phyloP scores from a whole-genome alignment of 1,140 invertebrate genomes.

The Euura lappo region DNA sequence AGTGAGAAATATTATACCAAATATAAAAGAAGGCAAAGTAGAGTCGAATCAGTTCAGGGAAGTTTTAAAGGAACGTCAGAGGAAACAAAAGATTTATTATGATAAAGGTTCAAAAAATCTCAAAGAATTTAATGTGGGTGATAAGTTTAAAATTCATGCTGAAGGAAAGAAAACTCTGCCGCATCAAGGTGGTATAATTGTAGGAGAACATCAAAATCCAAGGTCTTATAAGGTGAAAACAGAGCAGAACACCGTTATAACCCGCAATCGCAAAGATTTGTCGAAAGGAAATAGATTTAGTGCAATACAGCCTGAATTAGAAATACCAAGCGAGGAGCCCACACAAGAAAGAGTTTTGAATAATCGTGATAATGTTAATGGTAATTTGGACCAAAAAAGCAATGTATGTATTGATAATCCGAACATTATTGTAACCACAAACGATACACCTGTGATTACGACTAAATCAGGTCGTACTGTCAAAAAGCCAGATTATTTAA shows the following conservation, averaged over 20 bases:
- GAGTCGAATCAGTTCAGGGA: background rate
- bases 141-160: constrained; percentile 13
- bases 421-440: background rate
- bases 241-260: background rate
- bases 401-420: background rate
- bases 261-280: background rate
- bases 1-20: background rate
- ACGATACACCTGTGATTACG: background rate
- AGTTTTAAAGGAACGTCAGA: background rate
- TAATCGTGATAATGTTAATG: background rate
- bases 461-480: background rate
- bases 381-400: background rate
- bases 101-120: constrained; percentile 14
- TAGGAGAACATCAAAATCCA: background rate
- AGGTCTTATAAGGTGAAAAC: background rate
- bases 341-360: background rate
- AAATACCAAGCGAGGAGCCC: background rate
- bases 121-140: background rate
- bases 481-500: background rate
- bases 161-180: constrained; percentile 7
- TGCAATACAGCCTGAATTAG: background rate
- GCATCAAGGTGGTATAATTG: background rate
- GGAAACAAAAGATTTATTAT: background rate
- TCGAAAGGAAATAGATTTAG: background rate
- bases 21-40: background rate